phyloP scores from a whole-genome alignment of 2,888 invertebrate genomes.

The Lobophora halterata region DNA sequence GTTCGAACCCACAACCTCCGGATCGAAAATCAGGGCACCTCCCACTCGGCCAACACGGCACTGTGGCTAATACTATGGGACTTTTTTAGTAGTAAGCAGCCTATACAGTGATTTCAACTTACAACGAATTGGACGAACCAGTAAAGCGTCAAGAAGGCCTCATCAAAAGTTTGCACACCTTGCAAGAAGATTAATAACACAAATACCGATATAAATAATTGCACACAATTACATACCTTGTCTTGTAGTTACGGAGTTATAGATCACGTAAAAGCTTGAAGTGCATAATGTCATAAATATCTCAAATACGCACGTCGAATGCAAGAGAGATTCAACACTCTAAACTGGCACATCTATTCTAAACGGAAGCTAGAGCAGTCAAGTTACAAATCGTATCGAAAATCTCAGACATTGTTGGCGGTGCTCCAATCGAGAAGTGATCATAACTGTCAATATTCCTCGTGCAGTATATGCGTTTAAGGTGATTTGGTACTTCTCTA shows the following conservation, averaged over 20 bases:
- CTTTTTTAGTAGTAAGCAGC: too few species aligned
- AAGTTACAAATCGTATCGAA: conserved; percentile 74
- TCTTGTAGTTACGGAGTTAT: conserved; percentile 36
- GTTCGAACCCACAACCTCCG: too few species aligned
- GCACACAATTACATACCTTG: conserved; percentile 33
- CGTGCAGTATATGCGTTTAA: conserved; percentile 68
- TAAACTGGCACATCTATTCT: conserved; percentile 73
- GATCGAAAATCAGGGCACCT: too few species aligned
- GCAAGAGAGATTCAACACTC: conserved; percentile 61
- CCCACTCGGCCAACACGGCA: too few species aligned
- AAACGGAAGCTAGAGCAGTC: conserved; percentile 71
- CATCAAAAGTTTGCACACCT: conserved; percentile 26
- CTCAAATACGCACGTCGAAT: conserved; percentile 62
- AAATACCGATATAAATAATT: conserved; percentile 31
- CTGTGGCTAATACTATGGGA: too few species aligned
- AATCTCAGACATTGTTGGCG: conserved; percentile 73
- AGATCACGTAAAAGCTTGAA: conserved; percentile 50
- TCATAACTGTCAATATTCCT: conserved; percentile 80
- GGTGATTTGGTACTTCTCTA: too few species aligned
- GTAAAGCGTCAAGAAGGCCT: too few species aligned
- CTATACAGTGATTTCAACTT: too few species aligned
- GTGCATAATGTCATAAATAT: conserved; percentile 67
- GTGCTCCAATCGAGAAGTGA: conserved; percentile 75
- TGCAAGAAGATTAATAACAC: too few species aligned
- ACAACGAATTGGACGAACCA: too few species aligned